A percentile compares a stretch with the other conserved stretches of the same genome.
Evolutionary conservation across 2,888 invertebrate species (phyloP).

Genomic region (Drosophila antonietae): DNA sequence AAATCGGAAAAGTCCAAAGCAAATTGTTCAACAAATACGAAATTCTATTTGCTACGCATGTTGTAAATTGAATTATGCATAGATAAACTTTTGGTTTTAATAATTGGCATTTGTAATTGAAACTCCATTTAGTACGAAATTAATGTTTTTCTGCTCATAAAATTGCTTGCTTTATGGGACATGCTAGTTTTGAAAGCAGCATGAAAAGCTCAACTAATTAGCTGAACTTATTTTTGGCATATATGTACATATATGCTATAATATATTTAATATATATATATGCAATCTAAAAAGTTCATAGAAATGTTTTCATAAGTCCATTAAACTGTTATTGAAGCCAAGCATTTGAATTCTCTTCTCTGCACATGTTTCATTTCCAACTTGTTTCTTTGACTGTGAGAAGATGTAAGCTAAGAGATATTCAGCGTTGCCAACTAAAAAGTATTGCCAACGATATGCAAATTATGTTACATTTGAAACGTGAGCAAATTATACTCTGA

Average conservation of each 20-base stretch:
- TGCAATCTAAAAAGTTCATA: background rate
- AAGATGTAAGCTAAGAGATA: background rate
- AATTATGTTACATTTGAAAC: background rate
- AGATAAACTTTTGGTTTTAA: constrained; percentile 38
- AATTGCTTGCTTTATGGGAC: background rate
- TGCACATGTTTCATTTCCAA: constrained; percentile 1
- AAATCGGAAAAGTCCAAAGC: background rate
- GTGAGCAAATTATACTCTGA: background rate
- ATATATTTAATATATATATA: background rate
- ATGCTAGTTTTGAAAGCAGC: background rate
- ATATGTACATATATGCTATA: background rate
- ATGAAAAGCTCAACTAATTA: background rate
- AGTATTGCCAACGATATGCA: background rate
- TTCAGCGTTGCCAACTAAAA: constrained; percentile 1
- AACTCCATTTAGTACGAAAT: constrained; percentile 8
- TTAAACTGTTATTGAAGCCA: background rate
- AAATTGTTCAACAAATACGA: background rate
- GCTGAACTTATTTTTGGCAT: no score
- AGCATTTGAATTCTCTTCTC: background rate
- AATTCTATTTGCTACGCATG: constrained; percentile 20
- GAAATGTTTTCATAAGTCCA: background rate
- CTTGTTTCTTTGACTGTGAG: background rate
- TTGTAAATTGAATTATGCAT: constrained; percentile 11
- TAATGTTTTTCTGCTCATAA: constrained; percentile 5
- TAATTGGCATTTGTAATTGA: constrained; percentile 15